Evolutionary conservation across 2,113 vertebrate genomes (phyloP).

Genomic region (Chionomys nivalis): DNA sequence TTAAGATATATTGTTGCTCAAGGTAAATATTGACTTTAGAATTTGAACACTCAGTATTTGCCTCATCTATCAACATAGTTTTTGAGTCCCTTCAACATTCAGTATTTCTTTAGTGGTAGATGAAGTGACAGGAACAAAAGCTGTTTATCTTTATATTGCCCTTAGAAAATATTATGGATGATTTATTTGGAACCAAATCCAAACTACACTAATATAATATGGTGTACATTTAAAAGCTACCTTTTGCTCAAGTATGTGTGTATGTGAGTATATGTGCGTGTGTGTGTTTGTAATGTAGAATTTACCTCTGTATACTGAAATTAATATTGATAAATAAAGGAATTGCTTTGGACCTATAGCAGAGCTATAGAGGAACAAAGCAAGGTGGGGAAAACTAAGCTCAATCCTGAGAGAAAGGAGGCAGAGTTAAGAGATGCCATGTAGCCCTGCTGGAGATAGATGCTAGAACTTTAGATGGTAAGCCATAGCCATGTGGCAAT

Average conservation of each 20-base stretch:
- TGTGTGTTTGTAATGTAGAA: too few relatives aligned
- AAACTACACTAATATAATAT: conserved; percentile 16
- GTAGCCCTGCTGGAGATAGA: too few relatives aligned
- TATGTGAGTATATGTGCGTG: not conserved
- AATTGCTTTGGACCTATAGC: too few relatives aligned
- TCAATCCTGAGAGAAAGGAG: too few relatives aligned
- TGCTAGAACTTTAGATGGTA: too few relatives aligned
- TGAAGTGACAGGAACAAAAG: conserved; percentile 43
- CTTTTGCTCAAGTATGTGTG: not conserved
- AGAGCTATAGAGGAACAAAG: too few relatives aligned
- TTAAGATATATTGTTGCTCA: conserved; percentile 66
- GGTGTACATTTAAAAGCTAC: not conserved
- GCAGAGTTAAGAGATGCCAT: too few relatives aligned
- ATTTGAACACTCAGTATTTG: conserved; percentile 59
- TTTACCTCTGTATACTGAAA: too few relatives aligned
- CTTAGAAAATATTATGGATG: conserved; percentile 14
- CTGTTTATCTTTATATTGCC: conserved; percentile 60
- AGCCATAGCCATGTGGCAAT: too few relatives aligned
- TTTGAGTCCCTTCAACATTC: conserved; percentile 45
- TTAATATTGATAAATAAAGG: too few relatives aligned
- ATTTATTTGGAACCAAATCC: conserved; percentile 47
- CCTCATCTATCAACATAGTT: conserved; percentile 65
- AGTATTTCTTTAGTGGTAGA: conserved; percentile 64
- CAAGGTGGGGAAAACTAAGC: too few relatives aligned
- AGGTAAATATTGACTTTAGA: conserved; percentile 71